These are phyloP conservation scores for Notolabrus celidotus DNA, from an alignment of 2,797 vertebrate genomes.

Conservation along the genomic window DNA sequence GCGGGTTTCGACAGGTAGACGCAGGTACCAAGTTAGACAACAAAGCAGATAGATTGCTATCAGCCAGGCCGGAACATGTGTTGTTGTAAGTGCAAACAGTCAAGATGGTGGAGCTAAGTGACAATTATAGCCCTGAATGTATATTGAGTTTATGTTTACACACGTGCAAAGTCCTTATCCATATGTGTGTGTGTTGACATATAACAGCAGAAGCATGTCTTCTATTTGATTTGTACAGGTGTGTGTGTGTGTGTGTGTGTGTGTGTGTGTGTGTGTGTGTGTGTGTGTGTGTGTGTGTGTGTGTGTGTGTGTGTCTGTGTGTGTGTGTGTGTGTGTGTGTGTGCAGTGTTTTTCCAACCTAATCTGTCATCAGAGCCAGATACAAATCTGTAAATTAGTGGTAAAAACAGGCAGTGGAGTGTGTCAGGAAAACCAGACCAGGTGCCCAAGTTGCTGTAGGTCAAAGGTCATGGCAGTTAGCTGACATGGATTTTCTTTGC, in stretches of 20 bases:
- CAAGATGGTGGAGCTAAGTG: slow-evolving; percentile 41
- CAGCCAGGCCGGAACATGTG: slow-evolving; percentile 41
- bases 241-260: slow-evolving; percentile 20
- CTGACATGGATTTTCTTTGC: slow-evolving; percentile 10
- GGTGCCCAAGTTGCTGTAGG: slow-evolving; percentile 34
- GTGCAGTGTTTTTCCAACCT: slow-evolving; percentile 19
- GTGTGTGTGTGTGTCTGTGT: slow-evolving; percentile 8
- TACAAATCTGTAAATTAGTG: slow-evolving; percentile 16
- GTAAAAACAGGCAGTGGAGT: slow-evolving; percentile 31
- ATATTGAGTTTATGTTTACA: slow-evolving; percentile 50
- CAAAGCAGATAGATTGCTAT: slow-evolving; percentile 70
- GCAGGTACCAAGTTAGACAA: slow-evolving; percentile 53
- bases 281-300: slow-evolving; percentile 8
- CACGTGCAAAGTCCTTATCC: slow-evolving; percentile 45
- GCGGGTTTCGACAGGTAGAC: slow-evolving; percentile 44
- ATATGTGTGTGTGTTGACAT: slow-evolving; percentile 68
- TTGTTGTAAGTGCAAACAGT: slow-evolving; percentile 78
- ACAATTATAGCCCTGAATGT: slow-evolving; percentile 44
- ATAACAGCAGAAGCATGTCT: slow-evolving; percentile 64
- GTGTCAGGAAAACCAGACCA: slow-evolving; percentile 29
- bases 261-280: background rate
- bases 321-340: slow-evolving; percentile 35
- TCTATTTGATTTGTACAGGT: slow-evolving; percentile 65
- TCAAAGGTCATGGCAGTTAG: slow-evolving; percentile 33
- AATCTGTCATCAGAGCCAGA: slow-evolving; percentile 27